phyloP scores from a whole-genome alignment of 2,888 invertebrate species.

The Leptopilina syphax region DNA sequence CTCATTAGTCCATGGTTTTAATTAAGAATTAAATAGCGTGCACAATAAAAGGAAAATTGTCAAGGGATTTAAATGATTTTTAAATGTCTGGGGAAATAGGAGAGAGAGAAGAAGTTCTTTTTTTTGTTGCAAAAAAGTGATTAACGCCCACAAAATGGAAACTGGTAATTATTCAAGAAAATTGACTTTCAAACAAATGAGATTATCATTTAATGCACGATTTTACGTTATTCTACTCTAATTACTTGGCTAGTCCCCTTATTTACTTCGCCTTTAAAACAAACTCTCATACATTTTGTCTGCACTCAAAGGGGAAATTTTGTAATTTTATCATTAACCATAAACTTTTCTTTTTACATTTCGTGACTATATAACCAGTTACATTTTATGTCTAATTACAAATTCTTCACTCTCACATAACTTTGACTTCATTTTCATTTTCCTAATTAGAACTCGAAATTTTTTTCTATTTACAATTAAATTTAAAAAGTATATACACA shows the following conservation, averaged over 20 bases:
- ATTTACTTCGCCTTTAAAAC: not conserved
- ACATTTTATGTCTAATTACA: too few relatives aligned
- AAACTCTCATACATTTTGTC: not conserved
- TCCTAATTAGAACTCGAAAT: too few relatives aligned
- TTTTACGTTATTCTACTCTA: not conserved
- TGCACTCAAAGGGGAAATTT: not conserved
- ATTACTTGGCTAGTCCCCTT: not conserved
- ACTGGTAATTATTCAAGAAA: slow-evolving; percentile 16
- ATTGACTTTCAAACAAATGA: slow-evolving; percentile 27
- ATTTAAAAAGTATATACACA: too few relatives aligned
- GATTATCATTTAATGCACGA: slow-evolving; percentile 3
- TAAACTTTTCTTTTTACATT: not conserved
- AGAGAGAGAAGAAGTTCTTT: too few relatives aligned
- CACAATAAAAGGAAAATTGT: not conserved
- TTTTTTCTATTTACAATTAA: too few relatives aligned
- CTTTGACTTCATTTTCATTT: too few relatives aligned
- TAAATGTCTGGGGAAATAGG: not conserved
- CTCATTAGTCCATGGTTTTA: not conserved
- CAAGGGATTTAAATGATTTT: not conserved
- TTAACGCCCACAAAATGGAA: slow-evolving; percentile 11
- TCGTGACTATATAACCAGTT: not conserved
- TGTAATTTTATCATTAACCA: not conserved
- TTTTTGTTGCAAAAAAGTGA: not conserved
- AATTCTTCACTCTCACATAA: not conserved
- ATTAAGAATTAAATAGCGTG: not conserved